Percentiles rank a stretch among this genome's conserved stretches.
These are phyloP conservation scores for Arbacia lixula DNA, from an alignment of 53 echinoderm and acorn worm species.

Conservation along the genomic window DNA sequence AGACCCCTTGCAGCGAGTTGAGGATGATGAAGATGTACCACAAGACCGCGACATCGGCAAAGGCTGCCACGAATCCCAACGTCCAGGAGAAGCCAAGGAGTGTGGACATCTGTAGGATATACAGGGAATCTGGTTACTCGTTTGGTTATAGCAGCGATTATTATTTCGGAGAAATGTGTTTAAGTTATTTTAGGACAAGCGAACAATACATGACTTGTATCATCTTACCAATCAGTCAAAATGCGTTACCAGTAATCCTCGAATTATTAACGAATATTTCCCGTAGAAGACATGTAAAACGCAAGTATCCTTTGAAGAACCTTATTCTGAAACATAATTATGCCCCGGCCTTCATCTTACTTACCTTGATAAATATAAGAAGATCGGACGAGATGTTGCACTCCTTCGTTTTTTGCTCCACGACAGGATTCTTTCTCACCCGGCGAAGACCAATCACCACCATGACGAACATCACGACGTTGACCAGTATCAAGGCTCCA, in stretches of 20 bases:
- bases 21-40: conserved; percentile 30
- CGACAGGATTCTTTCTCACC: conserved; percentile 19
- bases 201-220: too few relatives aligned
- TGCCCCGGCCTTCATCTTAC: too few relatives aligned
- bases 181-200: too few relatives aligned
- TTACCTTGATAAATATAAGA: conserved; percentile 15
- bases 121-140: too few relatives aligned
- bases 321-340: too few relatives aligned
- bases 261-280: too few relatives aligned
- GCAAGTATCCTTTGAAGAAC: too few relatives aligned
- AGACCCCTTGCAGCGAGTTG: conserved; percentile 56
- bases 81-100: conserved; percentile 83
- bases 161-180: too few relatives aligned
- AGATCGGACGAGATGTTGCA: not conserved
- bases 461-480: conserved; percentile 56
- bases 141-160: too few relatives aligned
- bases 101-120: conserved; percentile 58
- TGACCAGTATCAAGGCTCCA: conserved; percentile 37
- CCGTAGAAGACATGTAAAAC: too few relatives aligned
- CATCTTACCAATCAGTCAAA: too few relatives aligned
- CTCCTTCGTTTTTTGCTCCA: not conserved
- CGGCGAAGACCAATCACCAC: conserved; percentile 60
- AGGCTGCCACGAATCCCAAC: conserved; percentile 67
- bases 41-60: conserved; percentile 52
- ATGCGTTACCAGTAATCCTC: too few relatives aligned